These are phyloP conservation scores for Hirudinaria manillensis DNA, from an alignment of 2,888 invertebrate species.

Conservation along the genomic window DNA sequence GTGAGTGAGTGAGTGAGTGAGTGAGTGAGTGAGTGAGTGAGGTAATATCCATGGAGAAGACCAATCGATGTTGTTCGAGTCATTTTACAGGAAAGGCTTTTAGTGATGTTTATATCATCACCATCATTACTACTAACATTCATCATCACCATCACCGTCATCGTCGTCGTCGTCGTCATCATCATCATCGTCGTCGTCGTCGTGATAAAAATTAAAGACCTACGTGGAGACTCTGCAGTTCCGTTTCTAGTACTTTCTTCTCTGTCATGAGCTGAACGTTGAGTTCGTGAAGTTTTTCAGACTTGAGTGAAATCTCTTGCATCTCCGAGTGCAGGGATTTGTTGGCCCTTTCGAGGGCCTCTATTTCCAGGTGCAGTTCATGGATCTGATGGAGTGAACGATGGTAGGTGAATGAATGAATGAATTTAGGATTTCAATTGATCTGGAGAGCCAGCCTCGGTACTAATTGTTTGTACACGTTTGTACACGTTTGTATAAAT, in stretches of 20 bases:
- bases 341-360: conserved; percentile 26
- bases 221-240: conserved; percentile 15
- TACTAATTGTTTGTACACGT: too few relatives aligned
- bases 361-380: conserved; percentile 12
- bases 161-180: conserved; percentile 1
- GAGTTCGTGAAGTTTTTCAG: conserved; percentile 16
- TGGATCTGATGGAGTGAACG: not conserved
- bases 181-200: conserved; percentile 8
- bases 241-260: conserved; percentile 16
- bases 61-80: not conserved
- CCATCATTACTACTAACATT: not conserved
- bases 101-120: not conserved
- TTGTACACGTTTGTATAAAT: too few relatives aligned
- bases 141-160: conserved; percentile 16
- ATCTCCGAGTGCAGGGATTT: conserved; percentile 15
- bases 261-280: not conserved
- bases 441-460: not conserved
- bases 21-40: conserved; percentile 35
- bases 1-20: conserved; percentile 34
- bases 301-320: conserved; percentile 4
- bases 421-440: not conserved
- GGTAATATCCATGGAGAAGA: not conserved
- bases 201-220: not conserved
- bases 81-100: not conserved
- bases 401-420: not conserved